A percentile compares a stretch with the other conserved stretches of the same genome.
Evolutionary conservation across 2,888 invertebrate genomes (phyloP).

Genomic region (Thymelicus acteon): DNA sequence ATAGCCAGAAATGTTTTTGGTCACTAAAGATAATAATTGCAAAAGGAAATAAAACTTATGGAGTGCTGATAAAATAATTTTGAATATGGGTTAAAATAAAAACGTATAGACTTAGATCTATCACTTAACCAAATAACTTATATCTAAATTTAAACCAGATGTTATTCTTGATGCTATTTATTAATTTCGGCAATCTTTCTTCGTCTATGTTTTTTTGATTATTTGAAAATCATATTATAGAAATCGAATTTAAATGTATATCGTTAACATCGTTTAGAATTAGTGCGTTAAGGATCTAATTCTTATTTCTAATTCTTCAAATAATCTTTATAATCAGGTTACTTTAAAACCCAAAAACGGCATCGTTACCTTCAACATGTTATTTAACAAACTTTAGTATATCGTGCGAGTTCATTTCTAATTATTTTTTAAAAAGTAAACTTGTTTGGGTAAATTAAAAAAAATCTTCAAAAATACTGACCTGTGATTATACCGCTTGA

Average conservation of each 20-base stretch:
- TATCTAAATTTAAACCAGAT: constrained; percentile 16
- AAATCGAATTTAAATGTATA: too few species aligned
- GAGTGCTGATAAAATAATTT: constrained; percentile 35
- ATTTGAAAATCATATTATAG: too few species aligned
- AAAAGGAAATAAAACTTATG: constrained; percentile 32
- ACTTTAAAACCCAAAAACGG: too few species aligned
- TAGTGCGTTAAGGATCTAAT: too few species aligned
- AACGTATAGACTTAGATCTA: constrained; percentile 20
- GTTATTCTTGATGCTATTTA: not conserved
- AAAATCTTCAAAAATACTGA: constrained; percentile 76
- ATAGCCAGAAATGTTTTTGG: constrained; percentile 16
- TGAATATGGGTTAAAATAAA: constrained; percentile 29
- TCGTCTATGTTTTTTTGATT: not conserved
- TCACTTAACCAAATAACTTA: constrained; percentile 19
- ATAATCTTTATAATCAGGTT: too few species aligned
- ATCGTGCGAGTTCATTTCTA: too few species aligned
- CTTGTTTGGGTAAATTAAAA: too few species aligned
- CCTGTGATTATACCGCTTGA: constrained; percentile 99
- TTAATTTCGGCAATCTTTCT: not conserved
- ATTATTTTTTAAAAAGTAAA: too few species aligned
- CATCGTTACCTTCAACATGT: too few species aligned
- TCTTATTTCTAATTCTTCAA: too few species aligned
- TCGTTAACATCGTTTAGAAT: too few species aligned
- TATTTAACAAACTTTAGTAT: too few species aligned
- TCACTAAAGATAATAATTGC: constrained; percentile 37